Percentiles rank a stretch among this genome's conserved stretches.
These are phyloP conservation scores for Pachyseris speciosa DNA, from an alignment of 64 coral and sea anemone genomes.

Conservation along the genomic window DNA sequence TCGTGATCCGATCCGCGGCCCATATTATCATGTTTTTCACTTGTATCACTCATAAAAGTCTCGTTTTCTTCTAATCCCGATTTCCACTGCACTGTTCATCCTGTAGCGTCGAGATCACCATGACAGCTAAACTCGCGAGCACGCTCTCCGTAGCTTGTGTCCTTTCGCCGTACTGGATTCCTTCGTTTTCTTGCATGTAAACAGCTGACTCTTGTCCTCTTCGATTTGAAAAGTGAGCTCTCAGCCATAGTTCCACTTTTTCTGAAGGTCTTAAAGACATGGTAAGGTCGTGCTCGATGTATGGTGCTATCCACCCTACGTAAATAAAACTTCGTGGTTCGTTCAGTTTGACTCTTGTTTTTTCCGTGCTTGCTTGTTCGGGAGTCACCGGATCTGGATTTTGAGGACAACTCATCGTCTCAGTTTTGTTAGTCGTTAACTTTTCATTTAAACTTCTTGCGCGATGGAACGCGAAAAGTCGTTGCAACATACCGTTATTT, in stretches of 20 bases:
- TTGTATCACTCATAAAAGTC: background rate
- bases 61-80: background rate
- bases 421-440: background rate
- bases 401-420: background rate
- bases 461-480: background rate
- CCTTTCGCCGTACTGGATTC: background rate
- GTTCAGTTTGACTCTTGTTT: background rate
- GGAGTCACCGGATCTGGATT: background rate
- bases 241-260: slow-evolving; percentile 34
- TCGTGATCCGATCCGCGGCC: no score
- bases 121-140: slow-evolving; percentile 7
- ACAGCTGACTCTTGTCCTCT: background rate
- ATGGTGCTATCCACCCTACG: slow-evolving; percentile 7
- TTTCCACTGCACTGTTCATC: background rate
- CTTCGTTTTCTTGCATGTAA: background rate
- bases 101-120: slow-evolving; percentile 1
- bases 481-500: background rate
- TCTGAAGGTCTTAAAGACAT: slow-evolving; percentile 13
- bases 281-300: slow-evolving; percentile 8
- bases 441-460: background rate
- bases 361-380: background rate
- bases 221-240: slow-evolving; percentile 22
- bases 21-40: no score
- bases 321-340: background rate
- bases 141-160: background rate